phyloP scores from a whole-genome alignment of 1,140 invertebrate species.

The Cryptotermes secundus region DNA sequence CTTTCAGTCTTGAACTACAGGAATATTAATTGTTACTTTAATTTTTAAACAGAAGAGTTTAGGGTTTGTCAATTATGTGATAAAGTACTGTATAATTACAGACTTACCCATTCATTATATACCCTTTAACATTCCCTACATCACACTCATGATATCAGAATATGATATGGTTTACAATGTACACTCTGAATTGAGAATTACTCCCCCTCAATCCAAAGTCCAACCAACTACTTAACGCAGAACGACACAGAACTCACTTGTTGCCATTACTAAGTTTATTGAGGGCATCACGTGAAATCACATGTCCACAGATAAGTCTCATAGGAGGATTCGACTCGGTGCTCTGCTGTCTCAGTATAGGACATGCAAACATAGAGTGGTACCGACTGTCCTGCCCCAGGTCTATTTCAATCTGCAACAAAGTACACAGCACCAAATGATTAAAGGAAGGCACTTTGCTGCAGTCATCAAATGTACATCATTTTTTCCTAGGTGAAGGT shows the following conservation, averaged over 20 bases:
- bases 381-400: constrained; percentile 83
- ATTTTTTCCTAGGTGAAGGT: too few species aligned
- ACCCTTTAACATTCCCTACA: too few species aligned
- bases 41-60: too few species aligned
- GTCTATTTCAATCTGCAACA: constrained; percentile 80
- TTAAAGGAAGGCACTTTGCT: too few species aligned
- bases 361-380: constrained; percentile 98
- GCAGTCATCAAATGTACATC: too few species aligned
- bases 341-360: constrained; percentile 94
- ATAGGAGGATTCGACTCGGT: constrained; percentile 97
- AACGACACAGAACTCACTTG: constrained; percentile 64
- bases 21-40: too few species aligned
- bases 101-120: too few species aligned
- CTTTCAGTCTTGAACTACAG: too few species aligned
- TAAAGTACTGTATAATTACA: too few species aligned
- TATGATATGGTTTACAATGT: not conserved
- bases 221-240: not conserved
- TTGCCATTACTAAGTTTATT: constrained; percentile 90
- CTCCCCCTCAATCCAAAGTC: too few species aligned
- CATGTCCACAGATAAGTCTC: constrained; percentile 95
- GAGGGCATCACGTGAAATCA: constrained; percentile 95
- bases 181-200: not conserved
- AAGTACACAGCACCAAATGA: too few species aligned
- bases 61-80: too few species aligned
- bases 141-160: not conserved